Conservation (phyloP, 1,140 invertebrate genomes). For the Drosophila pallidifrons region DNA sequence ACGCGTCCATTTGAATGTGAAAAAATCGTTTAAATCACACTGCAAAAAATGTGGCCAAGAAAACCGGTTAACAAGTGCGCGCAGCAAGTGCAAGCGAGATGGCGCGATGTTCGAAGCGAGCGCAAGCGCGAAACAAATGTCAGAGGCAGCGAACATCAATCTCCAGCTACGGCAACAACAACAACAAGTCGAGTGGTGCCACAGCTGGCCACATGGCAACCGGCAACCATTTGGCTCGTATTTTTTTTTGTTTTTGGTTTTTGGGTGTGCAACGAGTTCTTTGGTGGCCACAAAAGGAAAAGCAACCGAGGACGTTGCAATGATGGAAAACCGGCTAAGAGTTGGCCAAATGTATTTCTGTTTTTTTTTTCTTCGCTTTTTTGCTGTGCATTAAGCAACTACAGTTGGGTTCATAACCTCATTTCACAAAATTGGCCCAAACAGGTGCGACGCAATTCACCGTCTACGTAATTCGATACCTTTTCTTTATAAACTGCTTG, state of each 20-base stretch:
- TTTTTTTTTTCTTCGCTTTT: constrained; percentile 39
- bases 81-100: constrained; percentile 56
- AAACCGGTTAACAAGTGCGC: constrained; percentile 59
- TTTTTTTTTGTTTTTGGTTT: background rate
- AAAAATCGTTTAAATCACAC: constrained; percentile 80
- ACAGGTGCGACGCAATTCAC: constrained; percentile 75
- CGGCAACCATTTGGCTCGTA: constrained; percentile 47
- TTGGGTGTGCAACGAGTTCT: constrained; percentile 74
- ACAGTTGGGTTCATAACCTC: constrained; percentile 79
- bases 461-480: constrained; percentile 44
- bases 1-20: constrained; percentile 55
- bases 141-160: constrained; percentile 82
- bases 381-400: constrained; percentile 33
- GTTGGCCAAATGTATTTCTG: constrained; percentile 46
- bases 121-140: constrained; percentile 79
- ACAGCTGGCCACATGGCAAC: constrained; percentile 33
- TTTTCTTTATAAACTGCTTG: constrained; percentile 10
- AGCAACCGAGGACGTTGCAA: constrained; percentile 40
- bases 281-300: constrained; percentile 82
- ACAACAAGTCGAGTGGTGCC: constrained; percentile 23
- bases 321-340: constrained; percentile 61
- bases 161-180: constrained; percentile 48
- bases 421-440: constrained; percentile 74
- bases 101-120: constrained; percentile 27
- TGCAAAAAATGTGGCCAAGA: constrained; percentile 63